Conservation (phyloP, 2,797 vertebrate genomes). For the Sylvilagus floridanus region DNA sequence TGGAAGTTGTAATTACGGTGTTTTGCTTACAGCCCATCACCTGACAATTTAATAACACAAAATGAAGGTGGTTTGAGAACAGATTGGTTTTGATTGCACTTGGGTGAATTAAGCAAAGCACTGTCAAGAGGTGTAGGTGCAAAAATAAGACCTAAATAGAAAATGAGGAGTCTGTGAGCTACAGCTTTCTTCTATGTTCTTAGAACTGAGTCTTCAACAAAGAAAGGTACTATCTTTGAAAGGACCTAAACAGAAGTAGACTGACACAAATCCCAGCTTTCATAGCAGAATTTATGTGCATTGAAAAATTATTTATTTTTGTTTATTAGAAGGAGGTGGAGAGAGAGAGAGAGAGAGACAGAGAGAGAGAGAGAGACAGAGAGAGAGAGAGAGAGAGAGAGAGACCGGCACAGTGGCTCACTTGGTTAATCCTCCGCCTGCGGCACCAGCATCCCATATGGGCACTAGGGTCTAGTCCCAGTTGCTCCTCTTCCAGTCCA, state of each 20-base stretch:
- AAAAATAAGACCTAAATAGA: slow-evolving; percentile 12
- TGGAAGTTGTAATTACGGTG: slow-evolving; percentile 1
- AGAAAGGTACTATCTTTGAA: neutral
- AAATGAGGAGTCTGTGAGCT: neutral
- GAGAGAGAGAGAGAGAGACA: too few relatives aligned
- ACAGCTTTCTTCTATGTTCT: neutral
- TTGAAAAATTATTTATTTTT: neutral
- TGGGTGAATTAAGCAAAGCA: slow-evolving; percentile 54
- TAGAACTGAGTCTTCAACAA: neutral
- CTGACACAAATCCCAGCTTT: neutral
- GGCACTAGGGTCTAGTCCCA: too few relatives aligned
- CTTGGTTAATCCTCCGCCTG: too few relatives aligned
- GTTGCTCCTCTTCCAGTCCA: too few relatives aligned
- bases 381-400: too few relatives aligned
- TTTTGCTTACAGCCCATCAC: slow-evolving; percentile 54
- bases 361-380: too few relatives aligned
- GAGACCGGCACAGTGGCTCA: too few relatives aligned
- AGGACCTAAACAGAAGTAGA: neutral
- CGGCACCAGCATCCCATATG: too few relatives aligned
- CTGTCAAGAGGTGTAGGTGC: slow-evolving; percentile 15
- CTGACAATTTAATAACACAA: slow-evolving; percentile 72
- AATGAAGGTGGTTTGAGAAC: slow-evolving; percentile 47
- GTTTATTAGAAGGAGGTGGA: too few relatives aligned
- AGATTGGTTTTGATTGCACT: slow-evolving; percentile 66
- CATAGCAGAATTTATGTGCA: neutral